phyloP scores from a whole-genome alignment of 2,113 vertebrate genomes.

The Gallinago jamesoni region DNA sequence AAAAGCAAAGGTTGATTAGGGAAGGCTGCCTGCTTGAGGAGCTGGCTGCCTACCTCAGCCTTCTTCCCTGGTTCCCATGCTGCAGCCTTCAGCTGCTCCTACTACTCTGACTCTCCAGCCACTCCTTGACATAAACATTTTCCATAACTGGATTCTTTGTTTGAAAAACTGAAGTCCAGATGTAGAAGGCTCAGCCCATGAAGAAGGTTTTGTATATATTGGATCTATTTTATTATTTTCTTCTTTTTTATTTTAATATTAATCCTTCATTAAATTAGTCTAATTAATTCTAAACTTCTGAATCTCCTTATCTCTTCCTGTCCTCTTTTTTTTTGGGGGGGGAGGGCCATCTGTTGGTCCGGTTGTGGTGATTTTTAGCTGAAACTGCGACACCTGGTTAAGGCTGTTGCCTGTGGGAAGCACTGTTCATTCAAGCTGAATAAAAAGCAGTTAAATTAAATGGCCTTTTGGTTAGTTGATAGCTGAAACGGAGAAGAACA shows the following conservation, averaged over 20 bases:
- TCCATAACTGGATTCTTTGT: background rate
- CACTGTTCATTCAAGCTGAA: background rate
- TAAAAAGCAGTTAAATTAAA: background rate
- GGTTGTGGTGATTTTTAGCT: too few relatives aligned
- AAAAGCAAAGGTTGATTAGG: background rate
- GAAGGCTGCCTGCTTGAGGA: background rate
- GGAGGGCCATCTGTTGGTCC: too few relatives aligned
- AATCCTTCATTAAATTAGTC: too few relatives aligned
- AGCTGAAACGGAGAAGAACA: background rate
- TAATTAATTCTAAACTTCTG: too few relatives aligned
- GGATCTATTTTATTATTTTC: too few relatives aligned
- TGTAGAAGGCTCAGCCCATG: background rate
- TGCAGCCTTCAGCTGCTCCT: background rate
- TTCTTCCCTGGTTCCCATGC: background rate
- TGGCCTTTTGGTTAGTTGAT: background rate
- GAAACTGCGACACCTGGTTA: background rate
- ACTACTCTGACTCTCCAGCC: background rate
- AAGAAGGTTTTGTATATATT: too few relatives aligned
- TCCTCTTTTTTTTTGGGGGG: too few relatives aligned
- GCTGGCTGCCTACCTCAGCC: background rate
- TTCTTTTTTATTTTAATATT: too few relatives aligned
- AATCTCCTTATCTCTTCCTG: too few relatives aligned
- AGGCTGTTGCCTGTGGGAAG: background rate
- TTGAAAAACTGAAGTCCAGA: background rate
- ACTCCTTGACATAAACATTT: slow-evolving; percentile 1